Base-by-base conservation (phyloP, 2,888 invertebrate genomes). In the Oligia fasciuncula region DNA sequence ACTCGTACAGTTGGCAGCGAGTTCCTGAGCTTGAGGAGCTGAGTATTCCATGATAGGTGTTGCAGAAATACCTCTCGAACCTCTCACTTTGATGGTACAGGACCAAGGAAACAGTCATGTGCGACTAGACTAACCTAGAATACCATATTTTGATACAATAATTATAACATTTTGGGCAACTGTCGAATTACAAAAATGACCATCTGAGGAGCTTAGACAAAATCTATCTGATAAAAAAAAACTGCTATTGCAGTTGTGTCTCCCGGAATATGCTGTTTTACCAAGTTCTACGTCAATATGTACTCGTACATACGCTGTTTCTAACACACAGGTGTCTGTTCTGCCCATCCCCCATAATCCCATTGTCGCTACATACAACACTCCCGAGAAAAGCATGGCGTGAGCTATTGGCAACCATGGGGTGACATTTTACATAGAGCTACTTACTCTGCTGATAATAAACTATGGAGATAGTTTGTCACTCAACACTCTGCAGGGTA, bases 331-430 rank as follows among this genome's bases (percentile, higher is more conserved):
- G 73, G 68, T 85, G 57, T 84, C 54, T 70, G 60, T 65, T 69
- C 49, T 67, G 43, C 66, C 40, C 9, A 71, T 62, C 68, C 73
- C 35, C 35, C 29, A 23, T 69, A 73, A 81, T 69, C 63, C 85
- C 49, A 63, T 51, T 57, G 68, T 68, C 40, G 43, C n/a, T 51
- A 19, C 43, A 46, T 17, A 81, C 63, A 73, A 69, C 51, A 63
- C 85, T 84, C 85, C 19, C 17, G 49, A 85, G 73, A 23, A 72
- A 63, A 68, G 17, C 49, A 81, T 19, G 46, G 70, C 23, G 40
- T 68, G 43, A 72, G 46, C 46, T 81, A 84, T 72, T 68, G 80
- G 84, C 72, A 57, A 62, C 85, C 35, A 68, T 68, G 19, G 63
- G 80, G 67, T 43, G 29, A 29, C n/a, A 72, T 43, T n/a, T 63